Evolutionary conservation across 30 jellyfish, hydroid and myxozoan species (phyloP), one percentile per base, ranked within the genome.

Genomic region (Phacellophora camtschatica): DNA sequence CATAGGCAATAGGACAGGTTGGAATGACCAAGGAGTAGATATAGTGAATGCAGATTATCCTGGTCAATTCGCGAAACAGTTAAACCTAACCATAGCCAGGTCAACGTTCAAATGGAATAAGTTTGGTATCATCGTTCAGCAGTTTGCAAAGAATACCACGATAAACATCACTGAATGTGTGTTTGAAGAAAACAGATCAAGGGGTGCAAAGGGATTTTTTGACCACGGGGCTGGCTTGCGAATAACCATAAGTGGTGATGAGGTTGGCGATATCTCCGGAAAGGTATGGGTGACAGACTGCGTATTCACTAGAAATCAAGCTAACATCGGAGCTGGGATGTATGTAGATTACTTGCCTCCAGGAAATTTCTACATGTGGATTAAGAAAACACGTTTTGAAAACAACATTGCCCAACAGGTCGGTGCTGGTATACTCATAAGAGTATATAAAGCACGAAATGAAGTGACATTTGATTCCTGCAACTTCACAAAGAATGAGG

Each of bases 351-450:
- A 49, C 16, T 25, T 12, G n/a, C 4, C 5, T 3, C n/a, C n/a
- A 4, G n/a, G 29, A 12, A 49, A 25, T 4, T 12, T 49, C 22
- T 5, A 12, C 16, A 12, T 49, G 11, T 4, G 11, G 3, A 15
- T 66, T 8, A 8, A 37, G 2, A 37, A 19, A 1, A 64, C 41
- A 3, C 3, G 22, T 12, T 66, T 66, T 43, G 15, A n/a, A 18
- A 66, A 66, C 22, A 66, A 66, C 65, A 66, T 27, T 35, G 81
- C 81, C 5, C 81, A 66, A 19, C 66, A 66, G 41, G 81, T 66
- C n/a, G 65, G 66, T 36, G 81, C 43, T 36, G 65, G 65, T 39
- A 19, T 66, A 5, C 48, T 31, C 25, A 18, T 37, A 15, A 28
- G 36, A 5, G 22, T 19, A 3, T 2, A 2, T 34, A 43, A 18